A percentile compares a stretch with the other conserved stretches of the same genome.
Evolutionary conservation across 2,113 vertebrate genomes (phyloP).

Genomic region (Stictonetta naevosa): DNA sequence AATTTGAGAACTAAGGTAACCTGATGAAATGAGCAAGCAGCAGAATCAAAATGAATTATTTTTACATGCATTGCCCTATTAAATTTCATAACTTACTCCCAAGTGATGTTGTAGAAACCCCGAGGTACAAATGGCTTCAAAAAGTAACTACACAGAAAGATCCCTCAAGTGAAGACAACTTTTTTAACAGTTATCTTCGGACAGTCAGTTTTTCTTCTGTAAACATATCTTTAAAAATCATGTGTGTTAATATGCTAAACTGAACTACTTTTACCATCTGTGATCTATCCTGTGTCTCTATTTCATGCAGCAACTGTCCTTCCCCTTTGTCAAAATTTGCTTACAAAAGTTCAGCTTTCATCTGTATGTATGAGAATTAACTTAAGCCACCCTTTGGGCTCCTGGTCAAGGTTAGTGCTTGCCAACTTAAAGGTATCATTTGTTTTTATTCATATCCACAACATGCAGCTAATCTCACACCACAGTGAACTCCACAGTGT

Average conservation of each 20-base stretch:
- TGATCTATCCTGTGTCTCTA: background rate
- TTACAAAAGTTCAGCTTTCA: background rate
- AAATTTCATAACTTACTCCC: slow-evolving; percentile 1
- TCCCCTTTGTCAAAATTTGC: background rate
- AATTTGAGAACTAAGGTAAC: background rate
- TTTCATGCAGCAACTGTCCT: background rate
- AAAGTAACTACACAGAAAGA: background rate
- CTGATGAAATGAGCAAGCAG: background rate
- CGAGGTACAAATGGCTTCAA: background rate
- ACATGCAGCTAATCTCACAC: background rate
- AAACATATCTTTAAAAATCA: background rate
- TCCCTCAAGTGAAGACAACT: background rate
- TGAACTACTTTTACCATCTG: background rate
- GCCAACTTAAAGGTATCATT: slow-evolving; percentile 14
- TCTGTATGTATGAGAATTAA: background rate
- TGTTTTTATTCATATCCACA: background rate
- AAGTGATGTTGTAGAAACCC: background rate
- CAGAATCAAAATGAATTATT: slow-evolving; percentile 15
- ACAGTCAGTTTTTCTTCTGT: background rate
- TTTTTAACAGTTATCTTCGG: background rate
- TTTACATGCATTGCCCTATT: background rate
- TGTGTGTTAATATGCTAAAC: background rate
- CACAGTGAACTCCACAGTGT: background rate
- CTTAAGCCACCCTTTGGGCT: background rate
- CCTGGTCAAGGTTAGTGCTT: rapidly evolving